Conservation (phyloP, 64 coral and sea anemone genomes). For the Catalaphyllia jardinei region DNA sequence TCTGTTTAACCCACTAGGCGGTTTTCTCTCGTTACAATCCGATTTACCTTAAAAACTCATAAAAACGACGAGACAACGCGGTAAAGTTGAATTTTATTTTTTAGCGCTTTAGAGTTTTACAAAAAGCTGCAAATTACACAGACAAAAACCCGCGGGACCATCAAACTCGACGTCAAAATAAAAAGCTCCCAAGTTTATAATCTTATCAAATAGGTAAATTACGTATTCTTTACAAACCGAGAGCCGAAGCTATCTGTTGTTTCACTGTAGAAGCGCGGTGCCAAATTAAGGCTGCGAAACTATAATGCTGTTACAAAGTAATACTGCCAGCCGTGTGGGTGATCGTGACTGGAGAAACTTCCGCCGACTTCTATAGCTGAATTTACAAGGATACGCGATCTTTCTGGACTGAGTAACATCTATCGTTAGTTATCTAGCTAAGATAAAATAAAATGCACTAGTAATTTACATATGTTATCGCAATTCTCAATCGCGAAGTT, state of each 20-base stretch:
- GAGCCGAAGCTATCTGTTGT: background rate
- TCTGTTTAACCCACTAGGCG: background rate
- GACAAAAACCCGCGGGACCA: background rate
- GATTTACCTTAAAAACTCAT: background rate
- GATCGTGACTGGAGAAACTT: background rate
- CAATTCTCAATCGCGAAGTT: background rate
- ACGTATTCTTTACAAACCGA: conserved; percentile 20
- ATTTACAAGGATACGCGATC: conserved; percentile 5
- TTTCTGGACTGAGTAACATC: background rate
- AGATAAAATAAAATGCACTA: conserved; percentile 11
- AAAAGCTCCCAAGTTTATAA: background rate
- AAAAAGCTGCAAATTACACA: conserved; percentile 10
- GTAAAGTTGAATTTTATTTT: background rate
- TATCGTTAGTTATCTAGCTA: background rate
- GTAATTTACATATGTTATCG: conserved; percentile 40
- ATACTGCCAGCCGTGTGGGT: background rate
- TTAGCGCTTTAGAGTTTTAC: background rate
- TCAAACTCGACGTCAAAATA: background rate
- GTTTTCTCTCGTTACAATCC: background rate
- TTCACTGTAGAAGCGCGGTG: background rate
- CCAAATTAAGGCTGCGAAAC: background rate
- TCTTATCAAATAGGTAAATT: conserved; percentile 8
- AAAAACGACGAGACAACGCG: background rate
- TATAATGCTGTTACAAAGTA: conserved; percentile 14
- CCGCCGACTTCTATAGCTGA: background rate